These are phyloP conservation scores for Priocnemis perturbator DNA, from an alignment of 2,888 invertebrate species.

Conservation along the genomic window DNA sequence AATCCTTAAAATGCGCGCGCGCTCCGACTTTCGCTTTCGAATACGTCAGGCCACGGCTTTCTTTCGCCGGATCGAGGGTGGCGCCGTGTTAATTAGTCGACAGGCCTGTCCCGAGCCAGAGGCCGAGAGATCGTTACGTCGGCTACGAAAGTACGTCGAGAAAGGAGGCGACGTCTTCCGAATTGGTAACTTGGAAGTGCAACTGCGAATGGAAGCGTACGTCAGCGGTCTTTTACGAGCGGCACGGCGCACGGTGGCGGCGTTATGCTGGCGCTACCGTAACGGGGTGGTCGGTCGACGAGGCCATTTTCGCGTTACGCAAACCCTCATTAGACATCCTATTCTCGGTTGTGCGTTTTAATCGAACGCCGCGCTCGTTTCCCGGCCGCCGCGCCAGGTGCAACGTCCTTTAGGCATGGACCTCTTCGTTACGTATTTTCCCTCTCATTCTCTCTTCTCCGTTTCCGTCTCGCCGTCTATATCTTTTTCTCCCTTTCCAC, in stretches of 20 bases:
- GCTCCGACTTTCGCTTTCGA: neutral
- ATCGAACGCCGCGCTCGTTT: constrained; percentile 43
- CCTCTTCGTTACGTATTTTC: constrained; percentile 38
- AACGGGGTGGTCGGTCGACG: constrained; percentile 44
- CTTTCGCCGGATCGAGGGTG: neutral
- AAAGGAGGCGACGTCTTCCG: constrained; percentile 40
- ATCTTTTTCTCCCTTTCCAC: neutral
- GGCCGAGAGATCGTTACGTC: neutral
- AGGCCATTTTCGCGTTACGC: constrained; percentile 58
- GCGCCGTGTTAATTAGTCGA: constrained; percentile 3
- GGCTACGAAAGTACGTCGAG: constrained; percentile 19
- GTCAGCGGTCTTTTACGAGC: constrained; percentile 15
- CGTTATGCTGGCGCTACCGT: constrained; percentile 52
- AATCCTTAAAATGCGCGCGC: neutral
- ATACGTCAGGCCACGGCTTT: neutral
- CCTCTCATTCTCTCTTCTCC: constrained; percentile 7
- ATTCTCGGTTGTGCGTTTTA: constrained; percentile 53
- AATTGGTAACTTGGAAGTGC: constrained; percentile 45
- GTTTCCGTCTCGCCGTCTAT: neutral
- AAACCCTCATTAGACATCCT: constrained; percentile 58
- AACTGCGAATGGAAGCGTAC: constrained; percentile 46
- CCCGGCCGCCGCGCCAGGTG: constrained; percentile 33
- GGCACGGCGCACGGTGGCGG: constrained; percentile 5
- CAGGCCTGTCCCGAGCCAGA: neutral
- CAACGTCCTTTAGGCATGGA: constrained; percentile 48